Base-by-base conservation (phyloP, 2,888 invertebrate species). In the Tetranychus piercei region DNA sequence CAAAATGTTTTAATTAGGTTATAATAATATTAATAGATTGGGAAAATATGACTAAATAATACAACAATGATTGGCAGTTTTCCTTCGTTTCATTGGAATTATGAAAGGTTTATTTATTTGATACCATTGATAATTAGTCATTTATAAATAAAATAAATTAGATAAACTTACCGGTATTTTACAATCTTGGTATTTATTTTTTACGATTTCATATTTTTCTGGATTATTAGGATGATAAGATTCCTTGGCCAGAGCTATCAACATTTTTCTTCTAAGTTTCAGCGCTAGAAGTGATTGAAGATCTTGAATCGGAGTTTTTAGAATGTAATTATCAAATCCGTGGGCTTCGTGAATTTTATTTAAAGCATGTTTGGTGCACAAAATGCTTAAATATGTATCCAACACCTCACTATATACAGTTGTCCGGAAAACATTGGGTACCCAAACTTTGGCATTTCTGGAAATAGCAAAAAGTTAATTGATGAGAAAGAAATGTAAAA, bases 291-390 rank as follows among this genome's bases (percentile, higher is more conserved):
- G 84, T 0, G 95, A 94, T 79, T 88, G 88, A 75, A 99, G 84
- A 83, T 99, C 95, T 82, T 92, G 91, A 15, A 96, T 94, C 77
- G 89, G 88, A 15, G 93, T 94, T 88, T 93, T 71, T 45, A 99
- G 85, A 80, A 99, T 85, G 83, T 99, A 99, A 82, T 90, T 88
- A 84, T 99, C 99, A 80, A 99, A 90, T 9, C 99, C 97, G 84
- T 89, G 89, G 81, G 90, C 87, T 78, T 92, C 87, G 83, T 96
- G 90, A 78, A 99, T 93, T 78, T 93, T 85, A 79, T 87, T 85
- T 74, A 94, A 85, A 0, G 94, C 88, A 79, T 94, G 86, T 75
- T 88, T 86, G 8, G 99, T 99, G 0, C 95, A 88, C 6, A 88
- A 86, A 0, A 93, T 87, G 2, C 88, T 87, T 80, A 95, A 87